phyloP scores from a whole-genome alignment of 2,888 invertebrate genomes.

The Lordiphosa fenestrarum region DNA sequence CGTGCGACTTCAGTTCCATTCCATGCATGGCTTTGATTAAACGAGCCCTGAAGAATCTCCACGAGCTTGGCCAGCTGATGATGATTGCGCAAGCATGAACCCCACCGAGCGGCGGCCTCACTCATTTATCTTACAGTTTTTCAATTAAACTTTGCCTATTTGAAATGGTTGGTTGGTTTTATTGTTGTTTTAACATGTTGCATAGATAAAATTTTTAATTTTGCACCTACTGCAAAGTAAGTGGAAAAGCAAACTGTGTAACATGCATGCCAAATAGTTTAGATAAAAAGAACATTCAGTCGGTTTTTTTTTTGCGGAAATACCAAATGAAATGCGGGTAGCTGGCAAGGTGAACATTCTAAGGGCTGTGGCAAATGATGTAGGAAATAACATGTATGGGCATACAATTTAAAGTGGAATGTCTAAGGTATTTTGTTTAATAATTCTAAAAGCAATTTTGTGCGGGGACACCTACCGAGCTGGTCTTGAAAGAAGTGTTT shows the following conservation, averaged over 20 bases:
- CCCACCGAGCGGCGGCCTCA: neutral
- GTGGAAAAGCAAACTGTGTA: constrained; percentile 22
- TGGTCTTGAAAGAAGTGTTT: no score
- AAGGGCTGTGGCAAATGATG: constrained; percentile 1
- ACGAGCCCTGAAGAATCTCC: constrained; percentile 41
- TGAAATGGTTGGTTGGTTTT: constrained; percentile 29
- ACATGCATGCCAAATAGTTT: constrained; percentile 56
- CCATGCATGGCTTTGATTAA: constrained; percentile 30
- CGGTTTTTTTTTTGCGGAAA: constrained; percentile 40
- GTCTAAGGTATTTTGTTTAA: constrained; percentile 5
- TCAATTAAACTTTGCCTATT: constrained; percentile 57
- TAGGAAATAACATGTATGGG: no score
- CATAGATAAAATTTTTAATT: constrained; percentile 57
- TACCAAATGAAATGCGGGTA: constrained; percentile 29
- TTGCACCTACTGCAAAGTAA: constrained; percentile 12
- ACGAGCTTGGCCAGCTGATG: constrained; percentile 12
- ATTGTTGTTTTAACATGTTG: constrained; percentile 35
- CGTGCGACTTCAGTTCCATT: constrained; percentile 18
- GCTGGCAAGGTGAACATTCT: constrained; percentile 21
- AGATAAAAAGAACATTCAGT: constrained; percentile 52
- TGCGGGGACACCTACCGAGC: no score
- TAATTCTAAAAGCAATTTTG: neutral
- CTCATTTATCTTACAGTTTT: constrained; percentile 52
- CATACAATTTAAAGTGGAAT: constrained; percentile 1
- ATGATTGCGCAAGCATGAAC: constrained; percentile 29